These are phyloP conservation scores for Oscheius onirici DNA, from an alignment of 2,888 invertebrate species.

Conservation along the genomic window DNA sequence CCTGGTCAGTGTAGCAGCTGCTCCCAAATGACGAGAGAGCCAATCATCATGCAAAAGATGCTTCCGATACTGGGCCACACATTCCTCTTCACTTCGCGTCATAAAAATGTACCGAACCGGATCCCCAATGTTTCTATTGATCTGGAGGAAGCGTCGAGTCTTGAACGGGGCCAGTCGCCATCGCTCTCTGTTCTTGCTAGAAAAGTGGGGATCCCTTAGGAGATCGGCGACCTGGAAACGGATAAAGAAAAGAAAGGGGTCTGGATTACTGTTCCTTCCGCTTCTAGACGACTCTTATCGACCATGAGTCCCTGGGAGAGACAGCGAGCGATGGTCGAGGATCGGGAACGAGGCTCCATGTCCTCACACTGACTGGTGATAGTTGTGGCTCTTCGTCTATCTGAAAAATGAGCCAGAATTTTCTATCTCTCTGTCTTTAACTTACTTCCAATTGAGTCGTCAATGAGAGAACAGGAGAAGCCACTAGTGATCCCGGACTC, in stretches of 20 bases:
- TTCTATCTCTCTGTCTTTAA: background rate
- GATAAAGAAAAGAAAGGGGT: background rate
- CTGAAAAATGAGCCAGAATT: conserved; percentile 1
- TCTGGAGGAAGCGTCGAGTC: conserved; percentile 38
- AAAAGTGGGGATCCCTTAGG: conserved; percentile 50
- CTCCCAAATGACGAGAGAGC: conserved; percentile 39
- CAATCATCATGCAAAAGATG: conserved; percentile 39
- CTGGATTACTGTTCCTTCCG: conserved; percentile 37
- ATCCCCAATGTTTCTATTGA: conserved; percentile 49
- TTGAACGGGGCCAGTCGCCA: conserved; percentile 43
- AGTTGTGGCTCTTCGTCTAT: conserved; percentile 17
- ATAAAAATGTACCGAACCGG: conserved; percentile 50
- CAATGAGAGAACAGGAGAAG: conserved; percentile 5
- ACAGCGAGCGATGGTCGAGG: conserved; percentile 44
- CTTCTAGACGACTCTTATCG: conserved; percentile 38
- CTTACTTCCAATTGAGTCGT: conserved; percentile 29
- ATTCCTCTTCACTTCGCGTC: conserved; percentile 48
- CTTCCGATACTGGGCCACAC: conserved; percentile 41
- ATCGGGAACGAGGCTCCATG: conserved; percentile 30
- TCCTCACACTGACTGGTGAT: conserved; percentile 30
- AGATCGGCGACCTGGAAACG: conserved; percentile 37
- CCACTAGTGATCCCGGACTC: conserved; percentile 28
- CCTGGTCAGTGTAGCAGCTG: conserved; percentile 30
- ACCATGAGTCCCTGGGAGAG: conserved; percentile 43
- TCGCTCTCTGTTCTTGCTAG: conserved; percentile 41